phyloP scores from a whole-genome alignment of 2,888 invertebrate genomes.

The Lagria hirta region DNA sequence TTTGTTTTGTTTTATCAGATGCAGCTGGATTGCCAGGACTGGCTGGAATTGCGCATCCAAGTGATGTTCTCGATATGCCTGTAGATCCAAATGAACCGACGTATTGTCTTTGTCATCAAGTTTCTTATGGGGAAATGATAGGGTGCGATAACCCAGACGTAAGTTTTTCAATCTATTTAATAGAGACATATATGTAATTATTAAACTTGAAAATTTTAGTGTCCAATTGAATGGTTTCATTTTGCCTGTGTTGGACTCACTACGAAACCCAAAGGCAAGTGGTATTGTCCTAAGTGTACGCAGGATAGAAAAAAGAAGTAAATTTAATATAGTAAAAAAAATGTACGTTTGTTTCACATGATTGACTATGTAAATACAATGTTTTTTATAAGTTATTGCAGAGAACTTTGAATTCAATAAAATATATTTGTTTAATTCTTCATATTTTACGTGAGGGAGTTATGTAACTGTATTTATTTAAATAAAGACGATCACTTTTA shows the following conservation, averaged over 20 bases:
- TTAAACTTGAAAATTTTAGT: too few species aligned
- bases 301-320: slow-evolving; percentile 80
- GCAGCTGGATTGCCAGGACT: slow-evolving; percentile 55
- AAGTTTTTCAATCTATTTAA: too few species aligned
- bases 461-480: neutral
- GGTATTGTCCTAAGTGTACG: slow-evolving; percentile 93
- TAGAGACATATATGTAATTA: too few species aligned
- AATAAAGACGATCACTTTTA: too few species aligned
- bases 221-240: slow-evolving; percentile 95
- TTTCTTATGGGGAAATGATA: slow-evolving; percentile 96
- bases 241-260: slow-evolving; percentile 90
- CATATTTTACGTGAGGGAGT: too few species aligned
- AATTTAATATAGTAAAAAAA: slow-evolving; percentile 38
- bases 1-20: slow-evolving; percentile 39
- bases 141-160: slow-evolving; percentile 92
- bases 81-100: slow-evolving; percentile 98
- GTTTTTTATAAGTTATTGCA: neutral
- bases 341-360: neutral
- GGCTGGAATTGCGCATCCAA: slow-evolving; percentile 75
- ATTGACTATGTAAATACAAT: neutral
- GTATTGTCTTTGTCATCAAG: slow-evolving; percentile 97
- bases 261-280: slow-evolving; percentile 91
- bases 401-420: neutral
- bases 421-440: neutral
- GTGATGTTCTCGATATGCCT: slow-evolving; percentile 88